Percentiles rank a stretch among this genome's conserved stretches.
Evolutionary conservation across 2,888 invertebrate genomes (phyloP).

Genomic region (Protonemura montana): DNA sequence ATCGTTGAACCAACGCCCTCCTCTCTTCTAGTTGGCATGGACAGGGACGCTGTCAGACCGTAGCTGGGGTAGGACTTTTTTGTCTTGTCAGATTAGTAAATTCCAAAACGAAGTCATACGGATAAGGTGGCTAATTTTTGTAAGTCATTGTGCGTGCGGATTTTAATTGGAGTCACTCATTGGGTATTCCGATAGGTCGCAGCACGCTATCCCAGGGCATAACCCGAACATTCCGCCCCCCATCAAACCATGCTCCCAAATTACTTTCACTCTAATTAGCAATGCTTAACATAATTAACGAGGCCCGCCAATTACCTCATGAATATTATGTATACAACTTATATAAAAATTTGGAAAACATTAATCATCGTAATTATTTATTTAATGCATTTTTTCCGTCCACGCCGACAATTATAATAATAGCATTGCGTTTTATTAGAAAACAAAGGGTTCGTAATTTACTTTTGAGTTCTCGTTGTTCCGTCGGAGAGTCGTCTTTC

Average conservation of each 20-base stretch:
- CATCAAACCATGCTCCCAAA: not conserved
- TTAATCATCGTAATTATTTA: slow-evolving; percentile 12
- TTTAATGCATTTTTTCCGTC: slow-evolving; percentile 10
- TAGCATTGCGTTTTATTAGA: slow-evolving; percentile 1
- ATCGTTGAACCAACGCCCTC: not conserved
- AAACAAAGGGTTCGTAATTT: slow-evolving; percentile 21
- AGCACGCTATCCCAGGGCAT: not conserved
- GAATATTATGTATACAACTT: slow-evolving; percentile 7
- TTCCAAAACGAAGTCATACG: too few species aligned
- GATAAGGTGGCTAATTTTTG: too few species aligned
- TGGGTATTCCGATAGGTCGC: not conserved
- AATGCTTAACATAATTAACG: not conserved
- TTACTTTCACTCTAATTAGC: not conserved
- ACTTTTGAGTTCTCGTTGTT: not conserved
- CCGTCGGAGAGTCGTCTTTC: not conserved
- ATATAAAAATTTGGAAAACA: not conserved
- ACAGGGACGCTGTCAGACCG: too few species aligned
- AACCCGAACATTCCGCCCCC: not conserved
- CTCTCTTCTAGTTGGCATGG: not conserved
- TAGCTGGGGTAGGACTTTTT: too few species aligned
- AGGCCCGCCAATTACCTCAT: not conserved
- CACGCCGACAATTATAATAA: slow-evolving; percentile 20
- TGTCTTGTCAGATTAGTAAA: too few species aligned
- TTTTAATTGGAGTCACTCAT: not conserved
- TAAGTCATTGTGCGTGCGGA: too few species aligned